Conservation (phyloP, 2,888 invertebrate species). For the Adelphocoris suturalis region DNA sequence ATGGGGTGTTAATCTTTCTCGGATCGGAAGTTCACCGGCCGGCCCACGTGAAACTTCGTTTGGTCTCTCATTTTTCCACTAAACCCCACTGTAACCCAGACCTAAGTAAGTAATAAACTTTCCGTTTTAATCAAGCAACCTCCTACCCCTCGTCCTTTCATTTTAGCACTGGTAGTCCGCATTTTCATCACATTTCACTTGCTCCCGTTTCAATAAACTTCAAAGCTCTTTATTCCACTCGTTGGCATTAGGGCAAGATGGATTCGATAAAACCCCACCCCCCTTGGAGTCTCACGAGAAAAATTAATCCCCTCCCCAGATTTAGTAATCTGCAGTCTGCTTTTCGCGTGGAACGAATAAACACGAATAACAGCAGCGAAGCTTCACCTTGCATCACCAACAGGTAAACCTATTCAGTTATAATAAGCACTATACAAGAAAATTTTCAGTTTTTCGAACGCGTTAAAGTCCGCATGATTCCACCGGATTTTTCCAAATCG, state of each 20-base stretch:
- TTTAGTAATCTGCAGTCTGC: too few species aligned
- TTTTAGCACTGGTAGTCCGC: not conserved
- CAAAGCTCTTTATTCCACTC: not conserved
- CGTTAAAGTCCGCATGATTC: too few species aligned
- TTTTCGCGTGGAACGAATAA: too few species aligned
- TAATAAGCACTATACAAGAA: too few species aligned
- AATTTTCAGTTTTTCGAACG: too few species aligned
- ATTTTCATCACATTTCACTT: conserved; percentile 1
- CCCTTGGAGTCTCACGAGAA: not conserved
- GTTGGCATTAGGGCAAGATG: not conserved
- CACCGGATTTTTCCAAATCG: too few species aligned
- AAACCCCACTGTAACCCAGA: not conserved
- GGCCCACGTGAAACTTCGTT: not conserved
- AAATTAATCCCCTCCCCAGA: too few species aligned
- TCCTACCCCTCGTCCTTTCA: not conserved
- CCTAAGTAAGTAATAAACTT: not conserved
- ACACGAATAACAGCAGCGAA: too few species aligned
- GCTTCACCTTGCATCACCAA: too few species aligned
- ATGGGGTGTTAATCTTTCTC: not conserved
- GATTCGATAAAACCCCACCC: not conserved
- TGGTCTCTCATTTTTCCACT: not conserved
- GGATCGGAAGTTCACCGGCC: not conserved
- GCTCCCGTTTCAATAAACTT: not conserved
- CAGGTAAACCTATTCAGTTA: too few species aligned
- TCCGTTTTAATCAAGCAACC: not conserved